Percentiles rank a stretch among this genome's conserved stretches.
Conservation (phyloP, 2,888 invertebrate species). For the Athripsodes cinereus region DNA sequence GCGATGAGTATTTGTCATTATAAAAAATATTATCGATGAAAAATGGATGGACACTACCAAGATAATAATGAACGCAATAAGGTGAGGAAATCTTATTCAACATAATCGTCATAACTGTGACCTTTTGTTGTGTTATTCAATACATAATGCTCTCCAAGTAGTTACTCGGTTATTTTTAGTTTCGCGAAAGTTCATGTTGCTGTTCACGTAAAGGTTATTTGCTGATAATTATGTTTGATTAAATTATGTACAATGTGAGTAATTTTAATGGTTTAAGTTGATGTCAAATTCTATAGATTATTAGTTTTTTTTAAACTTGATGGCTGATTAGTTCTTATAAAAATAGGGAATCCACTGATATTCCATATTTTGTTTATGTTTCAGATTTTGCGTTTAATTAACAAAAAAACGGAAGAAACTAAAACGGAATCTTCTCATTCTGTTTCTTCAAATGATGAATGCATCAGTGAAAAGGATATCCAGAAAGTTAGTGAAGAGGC, state of each 20-base stretch:
- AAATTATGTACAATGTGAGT: too few species aligned
- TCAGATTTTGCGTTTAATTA: too few species aligned
- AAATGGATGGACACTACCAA: background rate
- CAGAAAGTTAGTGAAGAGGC: background rate
- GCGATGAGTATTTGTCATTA: background rate
- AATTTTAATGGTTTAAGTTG: too few species aligned
- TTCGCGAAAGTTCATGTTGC: constrained; percentile 17
- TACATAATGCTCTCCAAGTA: constrained; percentile 12
- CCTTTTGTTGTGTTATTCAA: constrained; percentile 22
- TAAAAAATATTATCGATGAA: background rate
- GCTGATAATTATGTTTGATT: too few species aligned
- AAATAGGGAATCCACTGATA: too few species aligned
- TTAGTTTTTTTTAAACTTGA: too few species aligned
- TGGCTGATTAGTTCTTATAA: too few species aligned
- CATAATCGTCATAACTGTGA: constrained; percentile 1
- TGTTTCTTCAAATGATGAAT: background rate
- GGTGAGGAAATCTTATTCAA: background rate
- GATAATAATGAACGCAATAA: background rate
- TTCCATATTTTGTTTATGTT: too few species aligned
- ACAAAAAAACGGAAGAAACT: background rate
- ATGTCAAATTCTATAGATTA: too few species aligned
- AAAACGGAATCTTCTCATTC: background rate
- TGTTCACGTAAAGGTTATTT: constrained; percentile 3
- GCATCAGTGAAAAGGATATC: background rate
- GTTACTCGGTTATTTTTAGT: constrained; percentile 27